These are phyloP conservation scores for Paragorgia papillata DNA, from an alignment of 92 coral and sea anemone genomes.

Conservation along the genomic window DNA sequence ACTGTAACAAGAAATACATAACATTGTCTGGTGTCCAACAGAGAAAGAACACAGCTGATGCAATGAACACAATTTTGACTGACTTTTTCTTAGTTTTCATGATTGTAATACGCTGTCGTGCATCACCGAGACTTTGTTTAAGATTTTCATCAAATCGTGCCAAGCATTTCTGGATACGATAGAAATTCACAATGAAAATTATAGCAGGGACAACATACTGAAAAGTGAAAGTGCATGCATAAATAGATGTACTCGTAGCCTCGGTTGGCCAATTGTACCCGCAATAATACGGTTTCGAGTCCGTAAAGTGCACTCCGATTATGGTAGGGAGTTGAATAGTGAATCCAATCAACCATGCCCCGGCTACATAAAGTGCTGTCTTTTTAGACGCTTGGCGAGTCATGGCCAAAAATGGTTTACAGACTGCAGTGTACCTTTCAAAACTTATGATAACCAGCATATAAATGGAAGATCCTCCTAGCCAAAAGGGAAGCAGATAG, in stretches of 20 bases:
- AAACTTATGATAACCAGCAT: conserved; percentile 28
- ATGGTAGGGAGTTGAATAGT: conserved; percentile 22
- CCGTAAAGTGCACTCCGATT: not conserved
- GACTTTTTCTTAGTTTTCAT: conserved; percentile 22
- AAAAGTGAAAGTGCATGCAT: not conserved
- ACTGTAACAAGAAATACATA: conserved; percentile 34
- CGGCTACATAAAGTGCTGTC: conserved; percentile 3
- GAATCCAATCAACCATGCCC: conserved; percentile 2
- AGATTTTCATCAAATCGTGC: conserved; percentile 11
- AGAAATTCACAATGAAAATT: conserved; percentile 27
- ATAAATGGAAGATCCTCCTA: conserved; percentile 21
- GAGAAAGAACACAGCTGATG: conserved; percentile 22
- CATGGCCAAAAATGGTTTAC: conserved; percentile 26
- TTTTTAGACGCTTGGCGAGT: not conserved
- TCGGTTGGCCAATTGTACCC: conserved; percentile 11
- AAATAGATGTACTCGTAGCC: not conserved
- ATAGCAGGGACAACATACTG: conserved; percentile 28
- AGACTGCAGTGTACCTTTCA: conserved; percentile 33
- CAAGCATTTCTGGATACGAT: conserved; percentile 7
- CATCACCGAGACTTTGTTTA: not conserved
- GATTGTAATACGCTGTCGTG: conserved; percentile 1
- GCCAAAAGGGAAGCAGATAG: conserved; percentile 32
- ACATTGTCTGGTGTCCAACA: conserved; percentile 36
- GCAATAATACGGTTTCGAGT: conserved; percentile 5
- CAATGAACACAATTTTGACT: conserved; percentile 19